Evolutionary conservation across 2,797 vertebrate genomes (phyloP), one percentile per base, ranked within the genome.

Genomic region (Gambelia wislizenii): DNA sequence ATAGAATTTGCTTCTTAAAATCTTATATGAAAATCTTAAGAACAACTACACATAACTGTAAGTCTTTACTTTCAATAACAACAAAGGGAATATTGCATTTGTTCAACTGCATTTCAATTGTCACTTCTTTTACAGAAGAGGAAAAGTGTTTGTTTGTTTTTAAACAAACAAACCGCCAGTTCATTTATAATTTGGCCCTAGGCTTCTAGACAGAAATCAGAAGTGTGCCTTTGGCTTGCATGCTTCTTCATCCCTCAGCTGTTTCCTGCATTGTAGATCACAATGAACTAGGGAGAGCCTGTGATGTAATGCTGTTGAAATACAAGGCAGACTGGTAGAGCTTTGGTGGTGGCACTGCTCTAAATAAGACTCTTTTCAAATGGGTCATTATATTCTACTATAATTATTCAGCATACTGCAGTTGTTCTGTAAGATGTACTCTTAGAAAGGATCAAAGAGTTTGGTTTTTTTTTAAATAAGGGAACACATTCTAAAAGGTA

Each of bases 311-410:
- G 10, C n/a, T 47, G 44, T 33, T 80, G 14, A 77, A 80, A n/a
- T 74, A 84, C 82, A 88, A 44, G 83, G 36, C 16, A 1, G 84
- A 36, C 92, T 90, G n/a, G 52, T 54, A 83, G 88, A 44, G 87
- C n/a, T n/a, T n/a, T 27, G 86, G 85, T 72, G 89, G 64, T 36
- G 49, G 49, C 47, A 25, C 76, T 91, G 0, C 0, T 91, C 6
- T 39, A 85, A 87, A 52, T 91, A 86, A 87, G 64, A 33, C 33
- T 33, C 0, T 89, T 92, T 85, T 90, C 1, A 59, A 47, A 36
- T 1, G 33, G 44, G 74, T 64, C 78, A 4, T n/a, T 79, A 42
- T 30, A 3, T 91, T 89, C 52, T 67, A 0, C 59, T 91, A 18
- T 39, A 67, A 78, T 56, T 69, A n/a, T 89, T 93, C 44, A 52